Conservation (phyloP, 2,797 vertebrate genomes). For the Borostomias antarcticus region DNA sequence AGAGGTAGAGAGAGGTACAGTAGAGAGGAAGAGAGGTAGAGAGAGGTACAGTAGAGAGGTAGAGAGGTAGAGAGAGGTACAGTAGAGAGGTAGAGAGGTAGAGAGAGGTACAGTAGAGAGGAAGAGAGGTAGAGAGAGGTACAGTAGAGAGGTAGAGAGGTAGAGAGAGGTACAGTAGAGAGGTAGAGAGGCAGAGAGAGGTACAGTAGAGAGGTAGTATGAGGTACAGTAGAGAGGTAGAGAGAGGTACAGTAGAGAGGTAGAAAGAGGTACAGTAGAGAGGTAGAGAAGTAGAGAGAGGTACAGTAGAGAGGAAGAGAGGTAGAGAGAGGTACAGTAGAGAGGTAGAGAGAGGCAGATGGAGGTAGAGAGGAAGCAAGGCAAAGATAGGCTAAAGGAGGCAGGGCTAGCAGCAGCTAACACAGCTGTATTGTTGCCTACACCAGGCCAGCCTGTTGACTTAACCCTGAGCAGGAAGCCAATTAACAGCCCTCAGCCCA, state of each 20-base stretch:
- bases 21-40: too few species aligned
- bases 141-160: slow-evolving; percentile 19
- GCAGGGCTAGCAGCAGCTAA: too few species aligned
- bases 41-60: too few species aligned
- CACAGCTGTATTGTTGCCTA: slow-evolving; percentile 55
- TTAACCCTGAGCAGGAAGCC: slow-evolving; percentile 65
- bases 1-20: neutral
- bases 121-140: neutral
- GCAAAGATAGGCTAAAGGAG: slow-evolving; percentile 26
- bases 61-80: too few species aligned
- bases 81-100: too few species aligned
- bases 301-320: too few species aligned
- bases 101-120: neutral
- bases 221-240: neutral
- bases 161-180: slow-evolving; percentile 21
- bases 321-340: neutral
- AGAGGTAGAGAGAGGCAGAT: neutral
- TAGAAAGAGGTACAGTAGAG: neutral
- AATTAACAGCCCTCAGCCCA: slow-evolving; percentile 55
- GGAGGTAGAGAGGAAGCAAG: slow-evolving; percentile 13
- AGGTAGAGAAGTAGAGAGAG: too few species aligned
- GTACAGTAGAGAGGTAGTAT: too few species aligned
- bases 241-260: neutral
- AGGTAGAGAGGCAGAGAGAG: neutral
- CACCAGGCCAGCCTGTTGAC: slow-evolving; percentile 56